A percentile compares a stretch with the other conserved stretches of the same genome.
phyloP scores from a whole-genome alignment of 2,113 vertebrate species.

The Isichthys henryi region DNA sequence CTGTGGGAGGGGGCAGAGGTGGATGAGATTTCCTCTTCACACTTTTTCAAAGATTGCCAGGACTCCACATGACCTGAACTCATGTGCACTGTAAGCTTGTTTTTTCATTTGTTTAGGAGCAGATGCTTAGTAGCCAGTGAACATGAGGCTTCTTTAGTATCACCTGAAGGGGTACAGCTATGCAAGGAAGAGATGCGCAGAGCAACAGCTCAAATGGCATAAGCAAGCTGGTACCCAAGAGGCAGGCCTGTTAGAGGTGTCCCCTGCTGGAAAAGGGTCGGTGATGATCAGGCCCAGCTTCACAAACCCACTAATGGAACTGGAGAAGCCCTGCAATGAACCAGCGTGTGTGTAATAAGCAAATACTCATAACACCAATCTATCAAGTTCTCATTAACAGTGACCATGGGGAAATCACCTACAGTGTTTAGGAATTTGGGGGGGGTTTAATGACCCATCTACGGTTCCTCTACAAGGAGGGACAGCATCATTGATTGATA shows the following conservation, averaged over 20 bases:
- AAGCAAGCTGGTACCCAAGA: neutral
- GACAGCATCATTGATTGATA: neutral
- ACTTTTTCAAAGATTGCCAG: neutral
- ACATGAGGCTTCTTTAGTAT: neutral
- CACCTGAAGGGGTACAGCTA: neutral
- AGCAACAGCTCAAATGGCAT: neutral
- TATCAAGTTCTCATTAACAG: neutral
- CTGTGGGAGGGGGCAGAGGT: slow-evolving; percentile 47
- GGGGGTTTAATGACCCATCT: neutral
- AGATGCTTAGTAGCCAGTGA: neutral
- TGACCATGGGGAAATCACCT: neutral
- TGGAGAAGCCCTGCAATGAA: slow-evolving; percentile 74
- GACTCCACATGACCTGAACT: neutral
- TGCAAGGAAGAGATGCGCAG: neutral
- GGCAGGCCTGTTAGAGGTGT: slow-evolving; percentile 31
- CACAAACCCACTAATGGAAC: slow-evolving; percentile 74
- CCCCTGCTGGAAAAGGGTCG: slow-evolving; percentile 63
- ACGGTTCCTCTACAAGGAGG: neutral
- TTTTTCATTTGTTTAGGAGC: neutral
- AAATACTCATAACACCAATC: neutral
- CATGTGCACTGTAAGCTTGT: neutral
- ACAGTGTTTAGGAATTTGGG: neutral
- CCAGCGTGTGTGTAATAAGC: neutral
- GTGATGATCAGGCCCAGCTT: slow-evolving; percentile 82
- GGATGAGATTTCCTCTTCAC: neutral